Percentiles rank a stretch among this genome's conserved stretches.
phyloP scores from a whole-genome alignment of 92 coral and sea anemone species.

The Porites rus region DNA sequence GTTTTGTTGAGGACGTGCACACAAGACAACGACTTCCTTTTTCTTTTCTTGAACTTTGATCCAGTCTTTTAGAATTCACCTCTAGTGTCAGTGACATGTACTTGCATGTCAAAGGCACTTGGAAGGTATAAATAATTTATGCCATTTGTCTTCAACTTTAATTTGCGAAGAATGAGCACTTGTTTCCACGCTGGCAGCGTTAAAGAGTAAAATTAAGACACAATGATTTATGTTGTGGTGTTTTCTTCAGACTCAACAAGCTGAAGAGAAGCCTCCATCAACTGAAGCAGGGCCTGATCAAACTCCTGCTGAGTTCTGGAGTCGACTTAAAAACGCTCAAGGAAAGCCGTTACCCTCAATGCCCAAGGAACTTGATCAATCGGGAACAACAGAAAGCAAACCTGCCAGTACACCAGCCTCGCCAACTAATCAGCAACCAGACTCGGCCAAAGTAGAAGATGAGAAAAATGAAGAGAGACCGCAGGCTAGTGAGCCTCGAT shows the following conservation, averaged over 20 bases:
- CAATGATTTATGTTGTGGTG: no score
- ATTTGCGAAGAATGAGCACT: no score
- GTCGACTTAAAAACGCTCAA: constrained; percentile 45
- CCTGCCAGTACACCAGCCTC: not conserved
- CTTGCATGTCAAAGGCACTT: no score
- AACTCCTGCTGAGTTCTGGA: constrained; percentile 77
- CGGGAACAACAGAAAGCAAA: constrained; percentile 25
- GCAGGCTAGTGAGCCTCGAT: not conserved
- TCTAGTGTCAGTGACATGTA: no score
- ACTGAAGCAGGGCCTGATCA: constrained; percentile 54
- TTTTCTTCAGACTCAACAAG: constrained; percentile 35
- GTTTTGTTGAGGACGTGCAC: no score
- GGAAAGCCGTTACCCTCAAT: not conserved
- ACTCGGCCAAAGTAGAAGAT: constrained; percentile 22
- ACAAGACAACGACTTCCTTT: no score
- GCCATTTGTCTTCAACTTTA: no score
- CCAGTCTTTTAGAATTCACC: no score
- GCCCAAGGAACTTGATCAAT: constrained; percentile 11
- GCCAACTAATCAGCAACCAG: constrained; percentile 2
- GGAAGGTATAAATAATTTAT: no score
- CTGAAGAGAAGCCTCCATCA: constrained; percentile 39
- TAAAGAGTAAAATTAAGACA: no score
- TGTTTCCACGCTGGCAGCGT: no score
- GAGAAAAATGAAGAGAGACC: constrained; percentile 20
- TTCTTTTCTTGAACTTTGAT: no score